Percentiles rank a stretch among this genome's conserved stretches.
These are phyloP conservation scores for Enteromius argenteus DNA, from an alignment of 2,797 vertebrate species.

Conservation along the genomic window DNA sequence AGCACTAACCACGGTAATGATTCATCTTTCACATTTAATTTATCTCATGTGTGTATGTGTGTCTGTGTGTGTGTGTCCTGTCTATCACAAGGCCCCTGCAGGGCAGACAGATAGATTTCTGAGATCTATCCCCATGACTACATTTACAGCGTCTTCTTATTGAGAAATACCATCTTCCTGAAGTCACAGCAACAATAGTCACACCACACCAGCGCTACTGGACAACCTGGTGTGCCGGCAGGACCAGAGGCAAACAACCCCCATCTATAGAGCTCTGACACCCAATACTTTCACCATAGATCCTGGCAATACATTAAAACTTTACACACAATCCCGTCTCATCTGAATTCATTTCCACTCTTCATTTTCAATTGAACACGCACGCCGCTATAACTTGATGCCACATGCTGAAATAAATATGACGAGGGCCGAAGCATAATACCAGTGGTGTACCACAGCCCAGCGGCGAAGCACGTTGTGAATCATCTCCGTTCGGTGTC, in stretches of 20 bases:
- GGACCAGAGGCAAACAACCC: slow-evolving; percentile 25
- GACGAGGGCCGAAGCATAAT: slow-evolving; percentile 2
- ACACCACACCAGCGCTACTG: slow-evolving; percentile 40
- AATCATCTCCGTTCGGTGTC: slow-evolving; percentile 25
- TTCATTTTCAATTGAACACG: slow-evolving; percentile 32
- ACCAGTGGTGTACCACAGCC: slow-evolving; percentile 45
- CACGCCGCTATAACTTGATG: slow-evolving; percentile 19
- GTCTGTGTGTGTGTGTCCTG: slow-evolving; percentile 40
- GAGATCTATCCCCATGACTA: slow-evolving; percentile 69
- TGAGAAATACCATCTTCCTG: slow-evolving; percentile 77
- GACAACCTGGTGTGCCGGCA: slow-evolving; percentile 9
- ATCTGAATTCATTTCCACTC: background rate
- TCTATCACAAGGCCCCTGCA: slow-evolving; percentile 46
- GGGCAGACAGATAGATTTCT: slow-evolving; percentile 66
- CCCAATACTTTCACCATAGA: background rate
- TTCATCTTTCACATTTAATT: slow-evolving; percentile 19
- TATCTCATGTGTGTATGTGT: slow-evolving; percentile 36
- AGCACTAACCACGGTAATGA: background rate
- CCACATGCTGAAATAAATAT: slow-evolving; percentile 20
- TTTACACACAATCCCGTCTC: slow-evolving; percentile 4
- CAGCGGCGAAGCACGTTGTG: slow-evolving; percentile 8
- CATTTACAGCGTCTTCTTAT: slow-evolving; percentile 64
- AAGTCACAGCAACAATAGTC: slow-evolving; percentile 65
- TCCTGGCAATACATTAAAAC: slow-evolving; percentile 22
- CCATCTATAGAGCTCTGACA: background rate